Base-by-base conservation (phyloP, 2,888 invertebrate genomes). In the Mayetiola destructor region DNA sequence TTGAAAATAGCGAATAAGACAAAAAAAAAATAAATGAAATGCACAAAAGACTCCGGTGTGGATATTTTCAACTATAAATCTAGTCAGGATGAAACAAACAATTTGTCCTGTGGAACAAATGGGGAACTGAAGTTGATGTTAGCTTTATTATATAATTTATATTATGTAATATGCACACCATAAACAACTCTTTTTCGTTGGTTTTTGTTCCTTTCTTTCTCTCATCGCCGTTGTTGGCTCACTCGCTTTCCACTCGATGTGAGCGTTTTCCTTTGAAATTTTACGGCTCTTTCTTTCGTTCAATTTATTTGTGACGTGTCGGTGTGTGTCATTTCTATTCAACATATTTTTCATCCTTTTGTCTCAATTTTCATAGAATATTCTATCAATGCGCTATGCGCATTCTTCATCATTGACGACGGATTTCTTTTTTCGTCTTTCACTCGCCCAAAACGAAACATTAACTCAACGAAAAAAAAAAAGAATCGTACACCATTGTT, bases 161-260 rank as follows among this genome's bases (percentile, higher is more conserved):
- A 48, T 48, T 48, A 48, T 48, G 48, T 48, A 48, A 48, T 48
- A 48, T 48, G 48, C 48, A 48, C 48, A 48, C 48, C 48, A 48
- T 48, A 48, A 48, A 48, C 48, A 48, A 48, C 48, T 48, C 48
- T 48, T 48, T 48, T 48, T 16, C 16, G n/a, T n/a, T n/a, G n/a
- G n/a, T 27, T 48, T 48, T 48, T 27, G 48, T 48, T 16, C 29
- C 10, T 12, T 27, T 27, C 16, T 27, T 48, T 9, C n/a, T 9
- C 12, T 32, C 8, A 9, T 6, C 12, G 32, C 32, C 8, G 6
- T 6, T 32, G 32, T 32, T 6, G 6, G 32, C 32, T 32, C 12
- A 9, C 6, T 32, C 27, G 3, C 29, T 48, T 27, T 48, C 16
- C 18, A n/a, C n/a, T n/a, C n/a, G n/a, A n/a, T n/a, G n/a, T n/a